phyloP scores from a whole-genome alignment of 2,888 invertebrate genomes.

The Hypselothyrea guttata region DNA sequence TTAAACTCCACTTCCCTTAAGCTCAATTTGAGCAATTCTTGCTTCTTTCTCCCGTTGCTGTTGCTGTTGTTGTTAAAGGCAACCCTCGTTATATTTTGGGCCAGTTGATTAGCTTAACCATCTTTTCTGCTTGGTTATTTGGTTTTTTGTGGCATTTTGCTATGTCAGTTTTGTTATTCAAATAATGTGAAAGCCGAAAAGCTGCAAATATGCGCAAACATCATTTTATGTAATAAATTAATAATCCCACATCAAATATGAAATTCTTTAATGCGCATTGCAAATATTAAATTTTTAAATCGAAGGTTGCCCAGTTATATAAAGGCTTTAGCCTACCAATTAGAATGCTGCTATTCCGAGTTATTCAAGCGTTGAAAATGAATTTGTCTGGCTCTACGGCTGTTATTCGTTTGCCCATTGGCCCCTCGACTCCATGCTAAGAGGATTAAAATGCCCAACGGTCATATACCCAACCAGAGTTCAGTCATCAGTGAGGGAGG shows the following conservation, averaged over 20 bases:
- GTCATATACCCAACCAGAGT: slow-evolving; percentile 16
- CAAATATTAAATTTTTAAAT: neutral
- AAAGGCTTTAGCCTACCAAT: slow-evolving; percentile 6
- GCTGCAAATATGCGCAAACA: slow-evolving; percentile 9
- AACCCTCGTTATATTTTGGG: slow-evolving; percentile 61
- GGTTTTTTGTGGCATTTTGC: slow-evolving; percentile 31
- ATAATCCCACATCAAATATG: slow-evolving; percentile 2
- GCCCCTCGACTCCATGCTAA: slow-evolving; percentile 7
- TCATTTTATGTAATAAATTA: slow-evolving; percentile 6
- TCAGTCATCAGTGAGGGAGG: neutral
- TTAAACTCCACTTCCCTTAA: slow-evolving; percentile 22
- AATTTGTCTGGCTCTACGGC: neutral
- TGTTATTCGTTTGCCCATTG: neutral
- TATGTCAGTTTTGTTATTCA: slow-evolving; percentile 34
- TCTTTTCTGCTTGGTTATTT: neutral
- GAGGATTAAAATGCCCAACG: slow-evolving; percentile 43
- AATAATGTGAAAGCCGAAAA: slow-evolving; percentile 11
- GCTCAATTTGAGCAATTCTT: slow-evolving; percentile 30
- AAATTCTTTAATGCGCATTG: neutral
- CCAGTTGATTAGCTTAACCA: slow-evolving; percentile 72
- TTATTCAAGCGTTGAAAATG: slow-evolving; percentile 17
- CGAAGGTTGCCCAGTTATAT: neutral
- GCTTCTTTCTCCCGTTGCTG: neutral
- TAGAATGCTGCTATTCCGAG: slow-evolving; percentile 4
- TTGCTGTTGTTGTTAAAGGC: slow-evolving; percentile 17